A percentile compares a stretch with the other conserved stretches of the same genome.
These are phyloP conservation scores for Heliconius hermathena DNA, from an alignment of 1,140 invertebrate species.

Conservation along the genomic window DNA sequence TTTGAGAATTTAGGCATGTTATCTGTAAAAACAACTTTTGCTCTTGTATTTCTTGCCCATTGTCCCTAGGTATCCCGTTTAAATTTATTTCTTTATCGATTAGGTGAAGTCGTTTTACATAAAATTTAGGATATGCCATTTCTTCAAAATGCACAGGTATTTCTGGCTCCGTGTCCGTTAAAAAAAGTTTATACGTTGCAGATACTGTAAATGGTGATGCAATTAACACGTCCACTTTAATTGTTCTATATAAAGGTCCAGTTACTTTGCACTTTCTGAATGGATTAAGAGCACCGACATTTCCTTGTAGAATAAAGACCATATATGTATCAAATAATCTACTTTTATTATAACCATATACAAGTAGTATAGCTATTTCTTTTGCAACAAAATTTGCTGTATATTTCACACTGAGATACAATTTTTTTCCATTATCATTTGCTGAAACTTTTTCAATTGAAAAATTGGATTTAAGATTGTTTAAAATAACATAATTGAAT, in stretches of 20 bases:
- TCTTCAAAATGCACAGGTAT: slow-evolving; percentile 59
- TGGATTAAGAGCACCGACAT: slow-evolving; percentile 55
- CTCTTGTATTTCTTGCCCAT: slow-evolving; percentile 56
- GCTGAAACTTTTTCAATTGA: slow-evolving; percentile 60
- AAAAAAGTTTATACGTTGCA: slow-evolving; percentile 49
- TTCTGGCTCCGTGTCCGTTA: slow-evolving; percentile 67
- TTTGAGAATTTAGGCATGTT: slow-evolving; percentile 64
- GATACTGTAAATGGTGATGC: slow-evolving; percentile 58
- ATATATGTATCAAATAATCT: slow-evolving; percentile 74
- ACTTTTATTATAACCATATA: slow-evolving; percentile 73
- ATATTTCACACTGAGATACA: slow-evolving; percentile 64
- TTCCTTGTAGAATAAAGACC: slow-evolving; percentile 58
- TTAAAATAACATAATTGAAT: slow-evolving; percentile 60
- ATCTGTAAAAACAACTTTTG: slow-evolving; percentile 68
- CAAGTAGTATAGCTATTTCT: slow-evolving; percentile 61
- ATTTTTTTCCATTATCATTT: slow-evolving; percentile 63
- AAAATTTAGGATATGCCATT: slow-evolving; percentile 51
- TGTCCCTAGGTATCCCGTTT: slow-evolving; percentile 58
- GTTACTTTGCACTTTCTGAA: slow-evolving; percentile 67
- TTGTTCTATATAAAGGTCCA: slow-evolving; percentile 66
- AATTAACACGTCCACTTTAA: slow-evolving; percentile 64
- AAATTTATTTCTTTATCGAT: slow-evolving; percentile 68
- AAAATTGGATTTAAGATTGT: slow-evolving; percentile 63
- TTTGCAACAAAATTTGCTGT: slow-evolving; percentile 64
- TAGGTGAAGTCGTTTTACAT: slow-evolving; percentile 57